Base-by-base conservation (phyloP, 2,888 invertebrate genomes). In the Aphrophora alni region DNA sequence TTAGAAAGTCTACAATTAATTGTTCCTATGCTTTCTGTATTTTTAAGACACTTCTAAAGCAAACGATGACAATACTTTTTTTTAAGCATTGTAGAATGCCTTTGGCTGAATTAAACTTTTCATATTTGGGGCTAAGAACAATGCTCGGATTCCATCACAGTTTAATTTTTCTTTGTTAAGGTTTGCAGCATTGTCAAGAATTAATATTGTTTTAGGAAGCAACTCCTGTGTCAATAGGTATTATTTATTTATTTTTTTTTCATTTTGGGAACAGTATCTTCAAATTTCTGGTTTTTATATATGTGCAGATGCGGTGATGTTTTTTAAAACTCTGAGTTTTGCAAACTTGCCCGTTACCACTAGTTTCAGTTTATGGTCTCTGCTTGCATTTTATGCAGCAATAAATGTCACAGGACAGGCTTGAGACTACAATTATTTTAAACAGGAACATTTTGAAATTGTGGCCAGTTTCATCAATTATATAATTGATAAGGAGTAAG, bases 381-480 rank as follows among this genome's bases (percentile, higher is more conserved):
- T 10, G 3, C 68, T 5, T 12, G 3, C 68, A 5, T 68, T 68
- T 68, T 3, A 68, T 68, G 4, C 10, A n/a, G n/a, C n/a, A n/a
- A n/a, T 68, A 5, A 5, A 24, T 68, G 14, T 68, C 68, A 4
- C 24, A 10, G 4, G 68, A 10, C 68, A 68, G 14, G 5, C 4
- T 68, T 68, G 68, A 68, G 21, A 5, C 68, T 28, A 24, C n/a
- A 28, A 7, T 14, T 5, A 44, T 26, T n/a, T 12, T n/a, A n/a
- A n/a, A n/a, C 10, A 27, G 28, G 17, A 21, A 1, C n/a, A 51
- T 75, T 75, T 27, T 72, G 12, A 38, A 77, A 81, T 33, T 72
- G 21, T 7, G 38, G 69, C n/a, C 24, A 14, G 33, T 33, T 21
- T 44, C 68, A 68, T 68, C 68, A 59, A 33, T 33, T 33, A 8